Evolutionary conservation across 2,113 vertebrate genomes (phyloP).

Genomic region (Lonchura striata): DNA sequence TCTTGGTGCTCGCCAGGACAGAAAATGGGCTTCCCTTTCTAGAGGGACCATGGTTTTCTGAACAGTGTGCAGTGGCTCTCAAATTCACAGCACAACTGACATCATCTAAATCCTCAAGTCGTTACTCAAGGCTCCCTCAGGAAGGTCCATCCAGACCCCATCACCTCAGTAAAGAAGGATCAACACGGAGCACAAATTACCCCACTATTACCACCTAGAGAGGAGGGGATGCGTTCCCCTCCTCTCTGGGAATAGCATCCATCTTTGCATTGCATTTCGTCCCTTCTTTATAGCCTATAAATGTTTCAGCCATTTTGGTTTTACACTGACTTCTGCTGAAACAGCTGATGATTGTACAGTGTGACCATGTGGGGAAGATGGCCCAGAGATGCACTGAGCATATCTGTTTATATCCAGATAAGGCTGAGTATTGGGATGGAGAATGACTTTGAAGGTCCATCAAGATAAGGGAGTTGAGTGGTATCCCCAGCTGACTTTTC

Average conservation of each 20-base stretch:
- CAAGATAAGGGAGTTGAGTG: neutral
- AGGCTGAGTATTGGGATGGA: neutral
- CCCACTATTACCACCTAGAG: too few species aligned
- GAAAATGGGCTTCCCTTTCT: neutral
- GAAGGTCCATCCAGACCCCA: neutral
- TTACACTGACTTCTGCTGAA: neutral
- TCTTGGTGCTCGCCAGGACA: fast-evolving
- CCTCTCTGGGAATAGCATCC: neutral
- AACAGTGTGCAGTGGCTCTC: fast-evolving
- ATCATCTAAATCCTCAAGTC: neutral
- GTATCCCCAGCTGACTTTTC: neutral
- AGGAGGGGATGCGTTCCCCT: neutral
- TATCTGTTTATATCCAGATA: neutral
- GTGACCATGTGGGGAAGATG: neutral
- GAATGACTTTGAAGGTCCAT: neutral
- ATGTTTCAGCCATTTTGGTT: neutral
- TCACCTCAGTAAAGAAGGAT: neutral
- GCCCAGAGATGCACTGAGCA: neutral
- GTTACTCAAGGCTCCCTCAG: neutral
- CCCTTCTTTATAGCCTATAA: neutral
- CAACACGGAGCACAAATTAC: neutral
- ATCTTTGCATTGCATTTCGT: neutral
- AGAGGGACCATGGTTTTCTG: neutral
- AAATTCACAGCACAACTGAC: neutral
- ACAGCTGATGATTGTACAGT: neutral